A percentile compares a stretch with the other conserved stretches of the same genome.
Evolutionary conservation across 2,888 invertebrate species (phyloP).

Genomic region (Gnatocerus cornutus): DNA sequence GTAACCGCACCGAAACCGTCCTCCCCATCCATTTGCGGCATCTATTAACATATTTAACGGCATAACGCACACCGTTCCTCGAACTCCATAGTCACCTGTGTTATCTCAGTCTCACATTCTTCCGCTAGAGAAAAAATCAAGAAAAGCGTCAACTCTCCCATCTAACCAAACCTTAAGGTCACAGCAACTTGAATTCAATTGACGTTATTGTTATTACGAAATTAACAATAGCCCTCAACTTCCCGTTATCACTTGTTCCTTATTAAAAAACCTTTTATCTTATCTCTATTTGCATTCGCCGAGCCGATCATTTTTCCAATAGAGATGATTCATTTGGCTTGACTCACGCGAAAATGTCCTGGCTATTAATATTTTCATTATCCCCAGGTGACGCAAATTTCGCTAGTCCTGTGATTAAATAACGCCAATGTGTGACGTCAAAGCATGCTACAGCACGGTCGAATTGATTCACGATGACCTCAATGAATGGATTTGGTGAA

Average conservation of each 20-base stretch:
- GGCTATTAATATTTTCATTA: slow-evolving; percentile 20
- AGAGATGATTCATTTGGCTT: slow-evolving; percentile 30
- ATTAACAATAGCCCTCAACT: slow-evolving; percentile 28
- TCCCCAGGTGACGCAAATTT: slow-evolving; percentile 10
- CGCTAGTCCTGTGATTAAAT: not conserved
- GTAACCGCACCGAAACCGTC: slow-evolving; percentile 21
- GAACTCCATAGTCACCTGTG: slow-evolving; percentile 24
- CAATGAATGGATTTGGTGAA: slow-evolving; percentile 24
- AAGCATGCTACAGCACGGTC: slow-evolving; percentile 13
- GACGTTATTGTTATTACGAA: slow-evolving; percentile 18
- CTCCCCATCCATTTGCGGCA: slow-evolving; percentile 30
- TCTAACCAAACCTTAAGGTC: not conserved
- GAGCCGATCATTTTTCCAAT: slow-evolving; percentile 12
- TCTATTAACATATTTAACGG: slow-evolving; percentile 34
- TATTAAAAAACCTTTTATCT: slow-evolving; percentile 17
- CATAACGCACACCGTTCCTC: slow-evolving; percentile 32
- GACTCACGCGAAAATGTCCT: slow-evolving; percentile 31
- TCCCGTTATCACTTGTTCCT: slow-evolving; percentile 4
- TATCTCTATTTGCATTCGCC: slow-evolving; percentile 34
- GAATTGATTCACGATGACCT: slow-evolving; percentile 25
- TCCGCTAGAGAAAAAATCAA: not conserved
- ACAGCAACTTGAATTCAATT: slow-evolving; percentile 25
- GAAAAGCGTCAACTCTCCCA: not conserved
- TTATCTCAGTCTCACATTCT: slow-evolving; percentile 17
- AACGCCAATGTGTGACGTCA: slow-evolving; percentile 11